Base-by-base conservation (phyloP, 2,113 vertebrate species). In the Cephalopholis sonnerati region DNA sequence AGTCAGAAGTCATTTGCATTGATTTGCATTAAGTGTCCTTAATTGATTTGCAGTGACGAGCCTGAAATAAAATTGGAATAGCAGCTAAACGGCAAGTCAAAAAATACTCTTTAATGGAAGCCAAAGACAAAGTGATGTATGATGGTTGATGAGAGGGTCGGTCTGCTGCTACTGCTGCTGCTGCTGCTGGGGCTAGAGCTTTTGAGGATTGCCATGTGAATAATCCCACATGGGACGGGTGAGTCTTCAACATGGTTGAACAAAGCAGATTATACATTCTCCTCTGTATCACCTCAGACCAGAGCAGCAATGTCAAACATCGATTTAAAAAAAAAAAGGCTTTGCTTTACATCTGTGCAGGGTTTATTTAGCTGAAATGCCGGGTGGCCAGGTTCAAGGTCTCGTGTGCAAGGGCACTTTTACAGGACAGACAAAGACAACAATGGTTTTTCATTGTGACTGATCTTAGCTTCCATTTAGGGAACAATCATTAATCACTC, bases 191-290 rank as follows among this genome's bases (percentile, higher is more conserved):
- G 71, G 44, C 41, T 15, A 5, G 5, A 46, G 51, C 65, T 73
- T 78, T 66, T 68, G 82, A 80, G 77, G 82, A 73, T 76, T 74
- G 41, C 63, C 50, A 78, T 46, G 77, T 81, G 72, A 81, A 87
- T 87, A 92, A 92, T 92, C 83, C 86, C 67, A 84, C 82, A 80
- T 58, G 83, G 81, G 77, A 69, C 46, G 22, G 75, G 72, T 82
- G 69, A 58, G 80, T 72, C 85, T 73, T 85, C 73, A 82, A 85
- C 71, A 84, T 64, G 81, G 79, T 44, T 81, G 74, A 83, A 87
- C 82, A 89, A 87, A 91, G 79, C 65, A 83, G 87, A 91, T 90
- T 87, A 93, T 79, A 80, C 67, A 7, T 53, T 77, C 36, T 77
- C 39, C 65, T 77, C 64, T 61, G 57, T 27, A 55, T 65, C 81